phyloP scores from a whole-genome alignment of 2,888 invertebrate genomes.

The Tetranychus piercei region DNA sequence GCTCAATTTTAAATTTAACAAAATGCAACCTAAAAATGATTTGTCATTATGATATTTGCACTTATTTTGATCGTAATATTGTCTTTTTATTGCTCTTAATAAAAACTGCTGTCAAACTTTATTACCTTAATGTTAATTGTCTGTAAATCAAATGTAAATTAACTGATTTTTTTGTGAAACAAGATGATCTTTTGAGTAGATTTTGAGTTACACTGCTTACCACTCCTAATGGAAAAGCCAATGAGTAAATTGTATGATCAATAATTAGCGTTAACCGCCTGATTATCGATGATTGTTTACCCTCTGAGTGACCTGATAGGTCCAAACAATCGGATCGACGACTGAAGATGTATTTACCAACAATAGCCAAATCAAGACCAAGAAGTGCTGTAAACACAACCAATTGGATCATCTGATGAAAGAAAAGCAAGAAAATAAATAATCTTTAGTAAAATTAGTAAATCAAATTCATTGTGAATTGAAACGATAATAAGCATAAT shows the following conservation, averaged over 20 bases:
- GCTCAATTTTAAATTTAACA: no score
- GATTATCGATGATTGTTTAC: background rate
- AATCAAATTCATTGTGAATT: background rate
- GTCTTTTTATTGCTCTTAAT: no score
- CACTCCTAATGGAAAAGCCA: background rate
- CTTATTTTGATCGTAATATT: no score
- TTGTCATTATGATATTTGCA: no score
- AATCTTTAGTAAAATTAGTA: no score
- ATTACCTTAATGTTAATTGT: no score
- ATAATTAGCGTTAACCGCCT: background rate
- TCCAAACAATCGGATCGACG: background rate
- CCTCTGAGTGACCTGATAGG: background rate
- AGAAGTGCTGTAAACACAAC: background rate
- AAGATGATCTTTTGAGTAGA: no score
- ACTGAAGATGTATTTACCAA: background rate
- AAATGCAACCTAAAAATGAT: no score
- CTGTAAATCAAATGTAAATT: no score
- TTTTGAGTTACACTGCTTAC: background rate
- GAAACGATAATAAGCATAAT: no score
- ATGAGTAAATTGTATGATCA: background rate
- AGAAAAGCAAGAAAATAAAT: background rate
- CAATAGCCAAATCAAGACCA: background rate
- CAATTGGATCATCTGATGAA: background rate
- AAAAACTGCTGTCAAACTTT: no score
- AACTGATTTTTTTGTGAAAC: no score